Evolutionary conservation across 2,797 vertebrate species (phyloP), one percentile per base, ranked within the genome.

Genomic region (Lagothrix lagotricha): DNA sequence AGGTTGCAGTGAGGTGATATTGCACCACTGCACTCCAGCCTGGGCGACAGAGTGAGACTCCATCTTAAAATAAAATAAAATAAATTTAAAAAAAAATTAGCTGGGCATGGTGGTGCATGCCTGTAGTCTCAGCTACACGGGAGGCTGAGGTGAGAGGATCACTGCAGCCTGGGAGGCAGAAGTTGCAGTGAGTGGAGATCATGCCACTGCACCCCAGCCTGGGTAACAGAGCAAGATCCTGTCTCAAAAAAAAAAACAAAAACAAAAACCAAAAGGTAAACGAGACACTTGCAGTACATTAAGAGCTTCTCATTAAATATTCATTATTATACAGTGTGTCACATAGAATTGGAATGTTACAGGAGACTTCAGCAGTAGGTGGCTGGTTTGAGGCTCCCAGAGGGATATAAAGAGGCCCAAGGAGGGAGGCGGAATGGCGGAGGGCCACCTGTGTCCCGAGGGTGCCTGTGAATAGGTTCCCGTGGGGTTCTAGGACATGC

Each of bases 231-330:
- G 67, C 19, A 36, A 70, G 67, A 70, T n/a, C n/a, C n/a, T 36
- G n/a, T n/a, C 67, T 70, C 19, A 70, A 70, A 70, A 20, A 39
- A 11, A 22, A 12, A 5, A 70, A 10, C 2, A 36, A 70, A 70
- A 67, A 36, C 20, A 67, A 67, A 70, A 11, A 8, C 36, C n/a
- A 36, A 72, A 72, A n/a, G 33, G 33, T n/a, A 67, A 67, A 67
- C 0, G 67, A 52, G 83, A 94, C 54, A 85, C 50, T 24, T 5
- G 22, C 39, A 19, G 64, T n/a, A 67, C 67, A 70, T 88, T 88
- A 79, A 92, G 82, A 87, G 64, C 61, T 70, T 90, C 89, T 61
- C 83, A 72, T 92, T 92, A 80, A 94, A 94, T 80, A 84, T 54
- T 70, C 73, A 64, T 87, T n/a, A 39, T 58, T 52, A 67, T 11